Conservation (phyloP, 2,888 invertebrate genomes). For the Pterostichus madidus region DNA sequence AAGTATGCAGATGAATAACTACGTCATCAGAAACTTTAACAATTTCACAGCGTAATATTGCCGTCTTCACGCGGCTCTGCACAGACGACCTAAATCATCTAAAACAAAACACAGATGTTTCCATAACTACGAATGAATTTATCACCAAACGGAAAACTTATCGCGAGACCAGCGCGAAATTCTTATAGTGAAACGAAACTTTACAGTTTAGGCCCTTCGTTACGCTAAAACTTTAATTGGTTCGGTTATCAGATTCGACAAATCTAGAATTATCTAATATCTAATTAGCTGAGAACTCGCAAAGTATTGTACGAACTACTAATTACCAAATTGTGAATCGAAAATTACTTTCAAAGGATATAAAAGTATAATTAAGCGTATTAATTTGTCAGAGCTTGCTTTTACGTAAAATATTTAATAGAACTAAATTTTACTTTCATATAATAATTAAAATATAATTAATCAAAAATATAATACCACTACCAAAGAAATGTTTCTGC, state of each 20-base stretch:
- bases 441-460: no score
- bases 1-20: slow-evolving; percentile 60
- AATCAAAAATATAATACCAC: no score
- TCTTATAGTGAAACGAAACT: slow-evolving; percentile 33
- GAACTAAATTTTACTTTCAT: no score
- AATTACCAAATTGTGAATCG: slow-evolving; percentile 1
- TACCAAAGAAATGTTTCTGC: no score
- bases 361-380: no score
- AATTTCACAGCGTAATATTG: slow-evolving; percentile 46
- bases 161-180: slow-evolving; percentile 27
- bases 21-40: slow-evolving; percentile 61
- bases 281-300: background rate
- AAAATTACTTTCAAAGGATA: no score
- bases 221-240: slow-evolving; percentile 37
- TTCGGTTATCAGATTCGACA: slow-evolving; percentile 45
- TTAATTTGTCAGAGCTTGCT: no score
- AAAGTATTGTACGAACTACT: slow-evolving; percentile 22
- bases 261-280: slow-evolving; percentile 36
- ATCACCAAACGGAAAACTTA: slow-evolving; percentile 56
- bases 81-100: slow-evolving; percentile 49
- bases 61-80: slow-evolving; percentile 10
- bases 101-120: slow-evolving; percentile 65
- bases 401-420: no score
- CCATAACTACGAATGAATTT: slow-evolving; percentile 59
- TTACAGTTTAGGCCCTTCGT: slow-evolving; percentile 12